Evolutionary conservation across 2,113 vertebrate genomes (phyloP).

Genomic region (Notiomystis cincta): DNA sequence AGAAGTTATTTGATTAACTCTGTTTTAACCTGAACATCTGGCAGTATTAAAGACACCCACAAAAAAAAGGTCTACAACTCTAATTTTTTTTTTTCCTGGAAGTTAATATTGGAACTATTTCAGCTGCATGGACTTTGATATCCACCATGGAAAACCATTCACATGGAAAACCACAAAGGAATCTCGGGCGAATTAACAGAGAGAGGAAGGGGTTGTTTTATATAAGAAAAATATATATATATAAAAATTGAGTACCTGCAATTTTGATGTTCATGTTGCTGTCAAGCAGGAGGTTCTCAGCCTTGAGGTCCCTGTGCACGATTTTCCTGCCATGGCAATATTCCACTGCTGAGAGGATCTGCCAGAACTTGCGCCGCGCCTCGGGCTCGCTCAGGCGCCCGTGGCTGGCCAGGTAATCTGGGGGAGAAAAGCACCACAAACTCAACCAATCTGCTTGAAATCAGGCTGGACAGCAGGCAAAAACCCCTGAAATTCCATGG

Average conservation of each 20-base stretch:
- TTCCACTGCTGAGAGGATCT: constrained; percentile 94
- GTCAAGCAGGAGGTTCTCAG: constrained; percentile 93
- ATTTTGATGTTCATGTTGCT: constrained; percentile 99
- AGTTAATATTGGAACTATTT: not conserved
- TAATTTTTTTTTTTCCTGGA: not conserved
- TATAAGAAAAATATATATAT: no score
- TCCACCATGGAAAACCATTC: rapidly evolving
- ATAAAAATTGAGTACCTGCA: constrained; percentile 89
- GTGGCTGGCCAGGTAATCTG: constrained; percentile 96
- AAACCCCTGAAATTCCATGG: rapidly evolving
- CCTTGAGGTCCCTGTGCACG: constrained; percentile 95
- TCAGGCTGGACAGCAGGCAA: no score
- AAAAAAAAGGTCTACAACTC: not conserved
- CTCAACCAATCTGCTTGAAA: not conserved
- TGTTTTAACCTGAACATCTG: constrained; percentile 57
- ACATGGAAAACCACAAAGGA: not conserved
- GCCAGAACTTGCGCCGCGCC: constrained; percentile 96
- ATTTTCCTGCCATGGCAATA: constrained; percentile 93
- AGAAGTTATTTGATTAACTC: constrained; percentile 55
- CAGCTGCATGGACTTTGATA: not conserved
- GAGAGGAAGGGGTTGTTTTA: no score
- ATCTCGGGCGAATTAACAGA: no score
- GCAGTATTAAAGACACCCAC: not conserved
- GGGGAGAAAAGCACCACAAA: not conserved
- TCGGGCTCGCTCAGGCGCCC: constrained; percentile 91